phyloP scores from a whole-genome alignment of 2,888 invertebrate genomes.

The Stegophylla sp. region DNA sequence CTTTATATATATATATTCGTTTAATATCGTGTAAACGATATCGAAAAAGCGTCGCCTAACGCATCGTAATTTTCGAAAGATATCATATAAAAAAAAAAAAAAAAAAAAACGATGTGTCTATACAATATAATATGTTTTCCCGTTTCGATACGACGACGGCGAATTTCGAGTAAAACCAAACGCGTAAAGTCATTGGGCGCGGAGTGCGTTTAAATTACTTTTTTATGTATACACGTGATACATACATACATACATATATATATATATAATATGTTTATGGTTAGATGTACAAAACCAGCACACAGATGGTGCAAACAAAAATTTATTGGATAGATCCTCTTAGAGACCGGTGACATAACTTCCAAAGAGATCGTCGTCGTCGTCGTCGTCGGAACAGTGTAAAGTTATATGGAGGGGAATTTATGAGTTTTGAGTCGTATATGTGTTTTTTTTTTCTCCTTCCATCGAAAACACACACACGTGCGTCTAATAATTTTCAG shows the following conservation, averaged over 20 bases:
- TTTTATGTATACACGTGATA: slow-evolving; percentile 15
- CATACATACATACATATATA: slow-evolving; percentile 22
- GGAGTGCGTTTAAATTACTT: slow-evolving; percentile 23
- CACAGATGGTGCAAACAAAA: slow-evolving; percentile 22
- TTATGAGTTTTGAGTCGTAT: slow-evolving; percentile 27
- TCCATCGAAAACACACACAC: neutral
- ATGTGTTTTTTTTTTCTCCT: slow-evolving; percentile 1
- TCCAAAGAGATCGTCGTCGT: slow-evolving; percentile 12
- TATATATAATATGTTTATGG: too few relatives aligned
- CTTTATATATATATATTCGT: too few relatives aligned
- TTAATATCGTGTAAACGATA: neutral
- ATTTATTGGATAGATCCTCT: slow-evolving; percentile 44
- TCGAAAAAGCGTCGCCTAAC: neutral
- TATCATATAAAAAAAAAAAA: too few relatives aligned
- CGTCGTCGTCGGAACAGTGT: slow-evolving; percentile 21
- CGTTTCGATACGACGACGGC: slow-evolving; percentile 17
- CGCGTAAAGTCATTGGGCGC: too few relatives aligned
- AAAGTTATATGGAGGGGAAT: slow-evolving; percentile 31
- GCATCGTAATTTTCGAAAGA: slow-evolving; percentile 12
- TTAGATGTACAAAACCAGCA: too few relatives aligned
- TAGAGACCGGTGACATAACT: slow-evolving; percentile 23
- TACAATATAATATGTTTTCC: slow-evolving; percentile 3
- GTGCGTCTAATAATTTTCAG: slow-evolving; percentile 24
- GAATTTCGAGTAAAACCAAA: slow-evolving; percentile 8
- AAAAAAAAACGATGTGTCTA: neutral